Base-by-base conservation (phyloP, 2,113 vertebrate species). In the Tretioscincus oriximinensis region DNA sequence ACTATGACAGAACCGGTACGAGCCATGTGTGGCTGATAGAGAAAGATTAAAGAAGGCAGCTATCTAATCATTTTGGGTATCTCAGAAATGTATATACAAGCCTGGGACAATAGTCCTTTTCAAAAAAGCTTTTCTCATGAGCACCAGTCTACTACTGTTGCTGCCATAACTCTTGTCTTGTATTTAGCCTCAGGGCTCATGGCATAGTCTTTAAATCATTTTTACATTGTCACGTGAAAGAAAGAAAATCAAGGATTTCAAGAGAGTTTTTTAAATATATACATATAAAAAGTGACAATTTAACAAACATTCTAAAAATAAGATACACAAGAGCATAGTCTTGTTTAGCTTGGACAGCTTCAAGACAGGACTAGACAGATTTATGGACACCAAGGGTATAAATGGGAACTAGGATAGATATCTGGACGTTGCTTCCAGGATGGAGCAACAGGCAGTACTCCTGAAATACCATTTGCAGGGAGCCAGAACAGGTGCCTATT, bases 81-180 rank as follows among this genome's bases (percentile, higher is more conserved):
- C 90, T 94, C 87, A 89, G 85, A 92, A 93, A 93, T 91, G 90
- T 91, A 93, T 94, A 94, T 93, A 90, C 84, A 85, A 94, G 88
- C 69, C 51, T 85, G 85, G 81, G n/a, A 81, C 28, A 79, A 81
- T 78, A 85, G 72, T 85, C 85, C 49, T 58, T 88, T 80, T 85
- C 47, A 10, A 61, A 75, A n/a, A 85, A 83, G 84, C 31, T 49
- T 63, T 81, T 70, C 71, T 80, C 35, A 69, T 86, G 92, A 89
- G 79, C 81, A 26, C 77, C 20, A 80, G 68, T 77, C 9, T 67
- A 49, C 73, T 86, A 7, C 41, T 84, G 61, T 88, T 82, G 82
- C 68, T 85, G 73, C 77, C 65, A 90, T 88, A 77, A 86, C 83
- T 79, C 71, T 0, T 67, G 65, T 79, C 87, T 90, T 88, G 58